Percentiles rank a stretch among this genome's conserved stretches.
Conservation (phyloP, 2,113 vertebrate genomes). For the Picathartes gymnocephalus region DNA sequence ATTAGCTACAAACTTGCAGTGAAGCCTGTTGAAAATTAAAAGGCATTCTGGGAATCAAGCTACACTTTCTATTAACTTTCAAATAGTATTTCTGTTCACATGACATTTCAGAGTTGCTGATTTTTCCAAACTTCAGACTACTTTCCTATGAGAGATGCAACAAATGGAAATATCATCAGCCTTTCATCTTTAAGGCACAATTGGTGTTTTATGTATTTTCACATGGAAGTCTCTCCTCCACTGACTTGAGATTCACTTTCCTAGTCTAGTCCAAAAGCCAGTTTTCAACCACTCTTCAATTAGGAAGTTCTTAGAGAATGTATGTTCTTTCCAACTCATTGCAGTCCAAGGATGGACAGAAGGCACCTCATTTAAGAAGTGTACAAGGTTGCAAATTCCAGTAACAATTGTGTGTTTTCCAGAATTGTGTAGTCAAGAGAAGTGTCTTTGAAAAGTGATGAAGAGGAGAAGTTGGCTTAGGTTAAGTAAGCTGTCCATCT, state of each 20-base stretch:
- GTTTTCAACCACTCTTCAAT: background rate
- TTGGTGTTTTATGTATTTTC: background rate
- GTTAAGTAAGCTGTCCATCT: background rate
- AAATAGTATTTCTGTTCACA: background rate
- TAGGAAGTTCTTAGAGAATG: background rate
- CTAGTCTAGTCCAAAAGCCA: background rate
- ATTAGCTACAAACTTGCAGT: background rate
- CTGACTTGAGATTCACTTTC: background rate
- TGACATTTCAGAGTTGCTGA: background rate
- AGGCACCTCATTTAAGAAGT: background rate
- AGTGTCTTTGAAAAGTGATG: background rate
- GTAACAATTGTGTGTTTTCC: background rate
- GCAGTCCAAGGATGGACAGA: background rate
- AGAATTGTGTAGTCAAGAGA: background rate
- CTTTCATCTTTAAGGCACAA: background rate
- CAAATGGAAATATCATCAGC: background rate
- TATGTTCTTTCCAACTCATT: background rate
- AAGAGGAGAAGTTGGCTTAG: background rate
- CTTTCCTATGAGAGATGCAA: background rate
- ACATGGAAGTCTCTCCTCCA: background rate
- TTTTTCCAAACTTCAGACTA: background rate
- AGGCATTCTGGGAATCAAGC: background rate
- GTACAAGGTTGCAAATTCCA: background rate
- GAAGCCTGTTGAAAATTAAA: background rate
- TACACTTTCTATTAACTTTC: background rate